phyloP scores from a whole-genome alignment of 2,797 vertebrate species.

The Onychomys arenicola region DNA sequence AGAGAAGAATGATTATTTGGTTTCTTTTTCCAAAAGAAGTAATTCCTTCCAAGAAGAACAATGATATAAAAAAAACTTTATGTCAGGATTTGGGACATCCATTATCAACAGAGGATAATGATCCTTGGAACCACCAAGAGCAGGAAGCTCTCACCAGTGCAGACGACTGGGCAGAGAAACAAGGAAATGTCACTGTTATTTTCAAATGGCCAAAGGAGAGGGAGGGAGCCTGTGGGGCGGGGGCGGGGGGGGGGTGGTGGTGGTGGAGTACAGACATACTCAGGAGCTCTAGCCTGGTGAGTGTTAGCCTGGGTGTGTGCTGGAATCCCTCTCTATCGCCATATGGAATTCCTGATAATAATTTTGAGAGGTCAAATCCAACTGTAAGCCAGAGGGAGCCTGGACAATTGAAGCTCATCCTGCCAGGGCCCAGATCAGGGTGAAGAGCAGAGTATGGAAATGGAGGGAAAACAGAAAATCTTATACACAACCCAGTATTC shows the following conservation, averaged over 20 bases:
- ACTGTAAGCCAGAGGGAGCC: neutral
- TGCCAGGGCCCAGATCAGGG: neutral
- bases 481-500: neutral
- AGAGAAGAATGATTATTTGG: neutral
- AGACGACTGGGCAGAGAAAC: fast-evolving
- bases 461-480: neutral
- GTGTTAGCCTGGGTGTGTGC: neutral
- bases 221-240: neutral
- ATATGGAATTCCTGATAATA: neutral
- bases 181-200: neutral
- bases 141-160: neutral
- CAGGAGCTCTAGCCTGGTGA: neutral
- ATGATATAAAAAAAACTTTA: neutral
- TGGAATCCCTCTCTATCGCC: neutral
- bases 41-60: neutral
- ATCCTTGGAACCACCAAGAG: neutral
- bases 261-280: fast-evolving
- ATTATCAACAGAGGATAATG: neutral
- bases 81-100: conserved; percentile 6
- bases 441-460: neutral
- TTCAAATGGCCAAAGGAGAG: neutral
- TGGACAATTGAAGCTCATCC: neutral
- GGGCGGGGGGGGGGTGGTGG: too few species aligned
- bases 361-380: neutral
- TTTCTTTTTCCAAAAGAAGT: neutral